These are phyloP conservation scores for Lutjanus erythropterus DNA, from an alignment of 2,113 vertebrate genomes.

Conservation along the genomic window DNA sequence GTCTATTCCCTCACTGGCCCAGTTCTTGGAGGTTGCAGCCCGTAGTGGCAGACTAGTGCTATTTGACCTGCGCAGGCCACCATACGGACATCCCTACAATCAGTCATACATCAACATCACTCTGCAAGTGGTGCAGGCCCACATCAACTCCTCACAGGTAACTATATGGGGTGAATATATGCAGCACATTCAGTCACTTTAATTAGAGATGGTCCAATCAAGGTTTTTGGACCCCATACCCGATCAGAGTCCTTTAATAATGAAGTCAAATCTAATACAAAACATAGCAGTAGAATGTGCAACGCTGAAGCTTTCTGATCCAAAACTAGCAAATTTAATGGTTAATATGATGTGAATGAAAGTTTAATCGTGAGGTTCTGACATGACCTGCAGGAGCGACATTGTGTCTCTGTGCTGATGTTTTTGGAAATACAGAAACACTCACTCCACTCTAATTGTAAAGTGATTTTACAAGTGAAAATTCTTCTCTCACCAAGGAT, in stretches of 20 bases:
- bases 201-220: too few species aligned
- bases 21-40: conserved; percentile 87
- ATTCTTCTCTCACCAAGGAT: background rate
- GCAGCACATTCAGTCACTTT: too few species aligned
- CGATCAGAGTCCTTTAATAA: too few species aligned
- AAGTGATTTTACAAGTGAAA: too few species aligned
- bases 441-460: too few species aligned
- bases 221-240: background rate
- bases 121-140: conserved; percentile 84
- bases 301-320: background rate
- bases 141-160: conserved; percentile 88
- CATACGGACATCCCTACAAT: conserved; percentile 87
- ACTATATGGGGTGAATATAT: background rate
- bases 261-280: too few species aligned
- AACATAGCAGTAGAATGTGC: too few species aligned
- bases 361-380: background rate
- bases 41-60: conserved; percentile 83
- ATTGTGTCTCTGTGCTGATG: background rate
- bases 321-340: too few species aligned
- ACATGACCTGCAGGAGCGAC: background rate
- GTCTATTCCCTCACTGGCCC: conserved; percentile 85
- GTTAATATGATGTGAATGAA: background rate
- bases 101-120: conserved; percentile 85
- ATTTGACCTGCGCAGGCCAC: conserved; percentile 91
- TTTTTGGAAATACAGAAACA: background rate